Base-by-base conservation (phyloP, 1,140 invertebrate species). In the Ostrea denselamellosa region DNA sequence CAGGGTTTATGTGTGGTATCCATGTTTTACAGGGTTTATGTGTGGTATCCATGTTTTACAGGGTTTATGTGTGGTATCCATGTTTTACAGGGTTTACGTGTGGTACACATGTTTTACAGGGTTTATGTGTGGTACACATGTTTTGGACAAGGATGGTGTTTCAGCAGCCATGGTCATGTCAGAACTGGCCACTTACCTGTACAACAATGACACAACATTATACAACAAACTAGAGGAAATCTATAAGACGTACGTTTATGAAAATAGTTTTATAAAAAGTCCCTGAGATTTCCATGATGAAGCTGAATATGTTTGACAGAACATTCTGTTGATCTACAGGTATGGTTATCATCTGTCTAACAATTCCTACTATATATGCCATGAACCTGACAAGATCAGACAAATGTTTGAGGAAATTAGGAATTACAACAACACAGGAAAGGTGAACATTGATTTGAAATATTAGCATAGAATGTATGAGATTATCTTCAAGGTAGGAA, bases 91-190 rank as follows among this genome's bases (percentile, higher is more conserved):
- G 34, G 34, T 44, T 44, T 44, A 44, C 5, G 34, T 44, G 34
- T 44, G 34, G 34, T 44, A n/a, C n/a, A 44, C 34, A 10, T 81
- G 25, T 53, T 54, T 87, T 88, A 28, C 87, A 94, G 98, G 98
- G 14, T 99, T 98, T 94, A 99, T 99, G 98, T 97, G 97, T 93
- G 97, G 97, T 0, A 96, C 96, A 0, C 95, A 87, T 65, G 94
- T 99, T 2, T 95, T 98, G 3, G 99, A 99, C 93, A 99, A 99
- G 94, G 99, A 99, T 95, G 99, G 99, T 0, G 96, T 99, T 14
- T 97, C 97, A 68, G 98, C 98, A 0, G 97, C 97, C 0, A 96
- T 96, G 8, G 96, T 97, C 51, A 93, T 96, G 52, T 97, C 97
- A 3, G 97, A 98, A 91, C 95, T 99, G 94, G 96, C 97, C 8